Evolutionary conservation across 2,797 vertebrate genomes (phyloP).

Genomic region (Pristis pectinata): DNA sequence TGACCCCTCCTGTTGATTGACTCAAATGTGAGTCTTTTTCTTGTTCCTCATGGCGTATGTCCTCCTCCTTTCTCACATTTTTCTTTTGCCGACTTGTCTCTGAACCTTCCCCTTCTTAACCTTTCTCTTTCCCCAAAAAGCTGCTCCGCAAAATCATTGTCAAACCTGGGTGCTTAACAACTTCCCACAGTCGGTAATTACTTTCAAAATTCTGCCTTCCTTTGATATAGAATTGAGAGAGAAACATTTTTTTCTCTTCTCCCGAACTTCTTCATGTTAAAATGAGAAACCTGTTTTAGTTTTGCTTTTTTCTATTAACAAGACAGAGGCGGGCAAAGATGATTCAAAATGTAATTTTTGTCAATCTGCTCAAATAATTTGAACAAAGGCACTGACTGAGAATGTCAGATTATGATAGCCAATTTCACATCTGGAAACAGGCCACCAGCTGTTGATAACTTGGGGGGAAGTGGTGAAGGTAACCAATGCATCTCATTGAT

Average conservation of each 20-base stretch:
- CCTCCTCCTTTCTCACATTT: background rate
- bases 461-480: background rate
- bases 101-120: background rate
- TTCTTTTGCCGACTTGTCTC: no score
- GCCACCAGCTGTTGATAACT: background rate
- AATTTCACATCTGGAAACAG: background rate
- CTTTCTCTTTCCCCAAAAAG: background rate
- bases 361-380: background rate
- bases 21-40: background rate
- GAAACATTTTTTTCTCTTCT: background rate
- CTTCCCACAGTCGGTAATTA: background rate
- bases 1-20: background rate
- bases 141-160: background rate
- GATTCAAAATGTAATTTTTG: background rate
- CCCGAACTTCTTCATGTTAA: background rate
- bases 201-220: background rate
- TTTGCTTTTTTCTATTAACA: background rate
- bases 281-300: background rate
- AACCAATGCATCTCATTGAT: background rate
- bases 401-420: background rate
- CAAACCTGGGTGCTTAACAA: background rate
- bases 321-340: background rate
- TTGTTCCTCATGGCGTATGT: background rate
- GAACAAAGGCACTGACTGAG: background rate
- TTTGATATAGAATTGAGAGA: background rate